Base-by-base conservation (phyloP, 2,113 vertebrate genomes). In the Polypterus bichir region DNA sequence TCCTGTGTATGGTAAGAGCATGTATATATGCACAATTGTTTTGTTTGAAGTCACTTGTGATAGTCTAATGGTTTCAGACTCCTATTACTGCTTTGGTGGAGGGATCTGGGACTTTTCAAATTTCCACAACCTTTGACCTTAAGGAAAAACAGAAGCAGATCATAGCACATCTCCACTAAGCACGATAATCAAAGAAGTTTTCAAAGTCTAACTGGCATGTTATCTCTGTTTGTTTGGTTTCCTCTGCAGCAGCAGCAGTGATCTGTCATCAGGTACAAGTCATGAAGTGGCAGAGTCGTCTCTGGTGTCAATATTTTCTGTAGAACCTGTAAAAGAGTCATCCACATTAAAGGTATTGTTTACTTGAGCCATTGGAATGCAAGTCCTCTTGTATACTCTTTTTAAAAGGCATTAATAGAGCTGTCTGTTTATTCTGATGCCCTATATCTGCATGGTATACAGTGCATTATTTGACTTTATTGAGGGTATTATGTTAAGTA, bases 211-310 rank as follows among this genome's bases (percentile, higher is more conserved):
- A 7, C 51, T 52, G 51, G 51, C 51, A 52, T 7, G 7, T 3
- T 3, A 10, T 52, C 4, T 8, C 4, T 8, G 51, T 10, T 52
- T 7, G 7, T 52, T 10, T 52, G 56, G 9, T 45, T 58, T 44
- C 27, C 27, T 27, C 27, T 27, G 27, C 27, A 27, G 44, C 54
- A 55, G 44, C 9, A 8, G 54, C 10, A 55, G 5, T 27, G 3
- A 3, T 53, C 8, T 59, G 45, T 4, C 61, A 68, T n/a, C n/a
- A 7, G 6, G 60, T 44, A 11, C 63, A 69, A 85, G 83, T 64
- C 65, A 70, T 8, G 85, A 87, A 65, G 69, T 59, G 46, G 65
- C 76, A 7, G 46, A 5, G 54, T 45, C 69, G 2, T 59, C 71
- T 48, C 54, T 59, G 62, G 6, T 45, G 6, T 49, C 71, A 59